Evolutionary conservation across 1,140 invertebrate genomes (phyloP), one percentile per base, ranked within the genome.

Genomic region (Cydia fagiglandana): DNA sequence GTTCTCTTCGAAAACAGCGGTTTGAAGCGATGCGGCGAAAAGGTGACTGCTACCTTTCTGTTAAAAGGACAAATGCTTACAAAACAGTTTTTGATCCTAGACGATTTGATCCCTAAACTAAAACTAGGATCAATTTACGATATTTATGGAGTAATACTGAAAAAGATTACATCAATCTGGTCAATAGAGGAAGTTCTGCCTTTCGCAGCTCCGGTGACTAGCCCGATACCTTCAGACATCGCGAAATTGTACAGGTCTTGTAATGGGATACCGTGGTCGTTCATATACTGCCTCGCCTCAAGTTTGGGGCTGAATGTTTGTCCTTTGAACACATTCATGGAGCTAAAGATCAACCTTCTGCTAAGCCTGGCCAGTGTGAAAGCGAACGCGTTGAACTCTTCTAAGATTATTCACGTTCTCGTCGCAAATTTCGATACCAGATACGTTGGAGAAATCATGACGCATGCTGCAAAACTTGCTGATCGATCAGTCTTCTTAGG

Each of bases 261-360:
- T 53, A 74, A 86, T 4, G 85, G 81, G 30, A 64, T 84, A 24
- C 83, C 91, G 13, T 93, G 88, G 88, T 88, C 86, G 74, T 91
- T 92, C 76, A 85, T 92, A 50, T 92, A 90, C 75, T 91, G 89
- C 38, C 77, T 93, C 1, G 86, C 91, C 34, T 91, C 88, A 15
- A 87, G 78, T 28, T 86, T 93, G 68, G 90, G 88, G 6, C 70
- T 81, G 12, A 84, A 87, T 68, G 75, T 86, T 20, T 86, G 86
- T 61, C 91, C 91, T 28, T 79, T 88, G 34, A 85, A 88, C 74
- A 86, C 85, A 73, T 93, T 90, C 73, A 88, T 93, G 83, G 84
- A 90, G 64, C 80, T 90, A 0, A 93, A 92, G 82, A 91, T 92
- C 68, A 86, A 73, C 77, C 77, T 92, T n/a, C 68, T 93, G 38